A percentile compares a stretch with the other conserved stretches of the same genome.
These are phyloP conservation scores for Psettodes erumei DNA, from an alignment of 2,113 vertebrate genomes.

Conservation along the genomic window DNA sequence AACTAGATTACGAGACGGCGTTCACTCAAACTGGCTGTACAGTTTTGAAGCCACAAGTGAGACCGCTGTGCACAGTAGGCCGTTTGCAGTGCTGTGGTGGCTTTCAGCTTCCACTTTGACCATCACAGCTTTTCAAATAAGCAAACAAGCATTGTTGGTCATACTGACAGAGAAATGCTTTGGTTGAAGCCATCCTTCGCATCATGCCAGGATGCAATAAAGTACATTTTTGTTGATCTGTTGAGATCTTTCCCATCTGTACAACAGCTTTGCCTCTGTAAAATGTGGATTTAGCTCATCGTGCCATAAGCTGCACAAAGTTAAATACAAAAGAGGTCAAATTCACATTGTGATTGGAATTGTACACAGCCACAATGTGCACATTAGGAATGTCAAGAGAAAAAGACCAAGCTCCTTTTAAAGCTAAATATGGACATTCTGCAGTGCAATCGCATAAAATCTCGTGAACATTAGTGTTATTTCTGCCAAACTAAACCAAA, in stretches of 20 bases:
- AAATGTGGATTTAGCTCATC: no score
- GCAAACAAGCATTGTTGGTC: not conserved
- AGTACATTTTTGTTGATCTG: not conserved
- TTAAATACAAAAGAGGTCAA: not conserved
- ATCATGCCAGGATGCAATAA: not conserved
- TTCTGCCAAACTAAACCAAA: slow-evolving; percentile 4
- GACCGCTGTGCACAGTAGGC: not conserved
- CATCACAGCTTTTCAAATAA: not conserved
- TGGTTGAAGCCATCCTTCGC: not conserved
- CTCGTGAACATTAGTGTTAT: not conserved
- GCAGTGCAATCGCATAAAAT: not conserved
- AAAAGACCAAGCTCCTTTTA: not conserved
- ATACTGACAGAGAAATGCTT: not conserved
- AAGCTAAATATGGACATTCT: not conserved
- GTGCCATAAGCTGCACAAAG: no score
- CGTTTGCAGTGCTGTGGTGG: no score
- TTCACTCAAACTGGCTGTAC: not conserved
- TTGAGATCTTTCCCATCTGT: not conserved
- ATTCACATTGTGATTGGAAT: not conserved
- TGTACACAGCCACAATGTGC: not conserved
- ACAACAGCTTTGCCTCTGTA: not conserved
- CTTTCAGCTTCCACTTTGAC: not conserved
- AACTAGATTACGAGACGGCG: slow-evolving; percentile 45
- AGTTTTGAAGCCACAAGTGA: not conserved
- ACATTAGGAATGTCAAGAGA: not conserved